Base-by-base conservation (phyloP, 2,113 vertebrate species). In the Ptychochromis oligacanthus region DNA sequence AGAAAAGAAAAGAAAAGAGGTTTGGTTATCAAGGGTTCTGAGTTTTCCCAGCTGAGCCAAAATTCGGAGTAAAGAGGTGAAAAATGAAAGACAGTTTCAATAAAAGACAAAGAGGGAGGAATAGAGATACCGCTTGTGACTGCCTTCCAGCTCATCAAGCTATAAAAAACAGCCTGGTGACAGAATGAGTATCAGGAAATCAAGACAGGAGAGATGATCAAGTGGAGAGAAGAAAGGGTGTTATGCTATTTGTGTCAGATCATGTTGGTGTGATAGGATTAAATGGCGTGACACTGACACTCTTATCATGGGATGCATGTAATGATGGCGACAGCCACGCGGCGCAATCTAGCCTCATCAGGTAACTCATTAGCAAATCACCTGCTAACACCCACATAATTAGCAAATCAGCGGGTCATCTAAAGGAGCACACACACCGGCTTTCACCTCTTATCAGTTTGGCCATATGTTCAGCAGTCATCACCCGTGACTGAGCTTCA, bases 391-490 rank as follows among this genome's bases (percentile, higher is more conserved):
- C 78, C 82, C 92, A 83, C 85, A 85, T 89, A 90, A 93, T 93
- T 92, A 93, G 87, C 91, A 87, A 90, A 93, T 94, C 90, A 90
- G 92, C 80, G 56, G 81, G 89, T 87, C 87, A 88, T 89, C 76
- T 78, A 79, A 85, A 82, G 78, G 59, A 57, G 70, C 55, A 31
- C 11, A 81, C 85, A 92, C 87, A 90, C 88, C n/a, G 79, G 87
- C 81, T 62, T 85, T 85, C 84, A 54, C 87, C 65, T 86, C 38
- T 77, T 88, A 88, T 89, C 89, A 77, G 43, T 82, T 84, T 28
- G 56, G 81, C 82, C 86, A 88, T 89, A 88, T 87, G 87, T 79
- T 87, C 65, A 22, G 20, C 77, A 46, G 59, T 85, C 60, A 52
- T 75, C 34, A 67, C 38, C 58, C 7, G 43, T 38, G 31, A 75